Percentiles rank a stretch among this genome's conserved stretches.
Evolutionary conservation across 2,888 invertebrate genomes (phyloP).

Genomic region (Harpalus rufipes): DNA sequence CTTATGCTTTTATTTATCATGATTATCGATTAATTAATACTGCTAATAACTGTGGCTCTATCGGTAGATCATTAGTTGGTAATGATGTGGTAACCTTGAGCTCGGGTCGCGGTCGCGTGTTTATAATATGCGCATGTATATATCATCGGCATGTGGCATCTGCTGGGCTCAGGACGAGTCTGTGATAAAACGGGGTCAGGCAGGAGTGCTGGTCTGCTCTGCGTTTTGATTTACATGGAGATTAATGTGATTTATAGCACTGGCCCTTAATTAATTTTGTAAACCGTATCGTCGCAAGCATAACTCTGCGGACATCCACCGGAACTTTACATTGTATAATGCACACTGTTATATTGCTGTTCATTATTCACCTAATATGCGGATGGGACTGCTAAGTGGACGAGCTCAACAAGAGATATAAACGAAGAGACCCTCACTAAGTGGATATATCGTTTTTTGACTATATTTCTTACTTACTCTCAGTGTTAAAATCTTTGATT

Average conservation of each 20-base stretch:
- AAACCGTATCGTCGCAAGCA: constrained; percentile 65
- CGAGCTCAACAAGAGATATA: not conserved
- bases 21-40: not conserved
- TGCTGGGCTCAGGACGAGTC: constrained; percentile 20
- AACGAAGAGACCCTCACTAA: not conserved
- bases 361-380: constrained; percentile 62
- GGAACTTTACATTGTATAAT: constrained; percentile 66
- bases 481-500: not conserved
- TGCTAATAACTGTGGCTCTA: not conserved
- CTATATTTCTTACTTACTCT: not conserved
- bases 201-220: constrained; percentile 37
- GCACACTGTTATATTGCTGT: constrained; percentile 62
- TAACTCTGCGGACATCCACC: constrained; percentile 62
- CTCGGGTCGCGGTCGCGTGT: constrained; percentile 39
- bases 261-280: constrained; percentile 67
- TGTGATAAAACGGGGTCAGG: constrained; percentile 65
- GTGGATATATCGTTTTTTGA: not conserved
- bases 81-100: constrained; percentile 14
- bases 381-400: constrained; percentile 5
- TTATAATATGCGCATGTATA: constrained; percentile 47
- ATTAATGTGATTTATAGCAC: constrained; percentile 66
- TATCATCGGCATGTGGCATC: constrained; percentile 46
- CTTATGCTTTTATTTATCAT: not conserved
- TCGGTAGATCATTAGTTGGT: not conserved
- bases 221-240: constrained; percentile 67